These are phyloP conservation scores for Centropus bengalensis DNA, from an alignment of 2,113 vertebrate species.

Conservation along the genomic window DNA sequence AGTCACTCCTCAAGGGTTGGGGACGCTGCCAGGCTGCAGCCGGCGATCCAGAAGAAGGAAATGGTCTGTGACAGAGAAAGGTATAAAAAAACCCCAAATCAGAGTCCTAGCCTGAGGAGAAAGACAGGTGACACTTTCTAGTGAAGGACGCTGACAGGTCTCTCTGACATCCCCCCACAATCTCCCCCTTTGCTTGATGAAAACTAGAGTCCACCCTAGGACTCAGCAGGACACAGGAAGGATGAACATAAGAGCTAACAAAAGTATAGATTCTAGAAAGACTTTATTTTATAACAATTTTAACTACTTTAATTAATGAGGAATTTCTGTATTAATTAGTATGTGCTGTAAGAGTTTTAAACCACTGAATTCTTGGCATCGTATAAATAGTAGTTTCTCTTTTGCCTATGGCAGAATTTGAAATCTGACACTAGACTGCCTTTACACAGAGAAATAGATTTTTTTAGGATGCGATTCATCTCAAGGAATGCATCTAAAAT, in stretches of 20 bases:
- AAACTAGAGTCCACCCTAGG: background rate
- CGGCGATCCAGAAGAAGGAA: background rate
- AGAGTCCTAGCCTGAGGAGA: background rate
- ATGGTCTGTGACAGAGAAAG: background rate
- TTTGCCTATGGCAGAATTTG: background rate
- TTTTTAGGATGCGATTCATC: background rate
- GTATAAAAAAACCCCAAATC: background rate
- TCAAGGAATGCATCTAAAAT: background rate
- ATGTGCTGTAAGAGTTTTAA: background rate
- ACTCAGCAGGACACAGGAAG: background rate
- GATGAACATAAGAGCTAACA: background rate
- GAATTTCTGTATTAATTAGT: background rate
- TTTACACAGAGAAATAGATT: background rate
- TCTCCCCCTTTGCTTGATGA: background rate
- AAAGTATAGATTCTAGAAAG: background rate
- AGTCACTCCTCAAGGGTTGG: background rate
- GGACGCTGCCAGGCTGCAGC: background rate
- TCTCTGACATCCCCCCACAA: background rate
- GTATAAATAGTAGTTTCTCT: background rate
- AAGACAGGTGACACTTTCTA: background rate
- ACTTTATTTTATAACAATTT: background rate
- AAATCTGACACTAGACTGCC: background rate
- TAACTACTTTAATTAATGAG: background rate
- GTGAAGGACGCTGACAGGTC: background rate
- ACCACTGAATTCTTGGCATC: background rate